These are phyloP conservation scores for Xenops minutus DNA, from an alignment of 2,797 vertebrate species.

Conservation along the genomic window DNA sequence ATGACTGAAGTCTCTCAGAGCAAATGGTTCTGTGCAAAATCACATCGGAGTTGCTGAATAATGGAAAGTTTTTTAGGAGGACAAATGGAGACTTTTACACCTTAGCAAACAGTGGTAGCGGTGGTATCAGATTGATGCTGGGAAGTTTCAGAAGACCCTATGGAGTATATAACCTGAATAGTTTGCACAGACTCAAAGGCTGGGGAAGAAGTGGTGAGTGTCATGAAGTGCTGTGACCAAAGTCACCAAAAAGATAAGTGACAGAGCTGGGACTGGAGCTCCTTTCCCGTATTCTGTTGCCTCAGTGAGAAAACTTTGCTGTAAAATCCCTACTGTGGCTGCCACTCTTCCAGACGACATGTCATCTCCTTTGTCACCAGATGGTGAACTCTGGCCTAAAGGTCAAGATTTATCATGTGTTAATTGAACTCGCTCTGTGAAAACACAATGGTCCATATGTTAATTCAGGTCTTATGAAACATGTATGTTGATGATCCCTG, in stretches of 20 bases:
- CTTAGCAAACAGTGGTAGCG: background rate
- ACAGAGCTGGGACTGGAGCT: background rate
- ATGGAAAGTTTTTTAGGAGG: background rate
- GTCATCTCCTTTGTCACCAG: background rate
- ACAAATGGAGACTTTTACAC: background rate
- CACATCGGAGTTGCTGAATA: background rate
- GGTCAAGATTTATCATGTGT: background rate
- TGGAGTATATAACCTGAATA: background rate
- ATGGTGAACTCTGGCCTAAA: background rate
- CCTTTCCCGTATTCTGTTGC: background rate
- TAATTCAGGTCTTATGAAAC: background rate
- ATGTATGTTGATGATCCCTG: background rate
- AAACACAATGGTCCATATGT: background rate
- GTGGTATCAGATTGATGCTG: background rate
- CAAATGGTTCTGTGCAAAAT: background rate
- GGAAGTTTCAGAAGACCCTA: background rate
- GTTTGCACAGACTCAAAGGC: background rate
- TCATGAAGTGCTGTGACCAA: background rate
- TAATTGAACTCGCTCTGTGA: background rate
- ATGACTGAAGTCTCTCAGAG: background rate
- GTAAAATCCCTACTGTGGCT: background rate
- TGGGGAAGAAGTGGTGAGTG: background rate
- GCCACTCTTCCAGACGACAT: fast-evolving
- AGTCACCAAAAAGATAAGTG: background rate
- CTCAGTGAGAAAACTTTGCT: background rate